These are phyloP conservation scores for Erannis defoliaria DNA, from an alignment of 2,888 invertebrate species.

Conservation along the genomic window DNA sequence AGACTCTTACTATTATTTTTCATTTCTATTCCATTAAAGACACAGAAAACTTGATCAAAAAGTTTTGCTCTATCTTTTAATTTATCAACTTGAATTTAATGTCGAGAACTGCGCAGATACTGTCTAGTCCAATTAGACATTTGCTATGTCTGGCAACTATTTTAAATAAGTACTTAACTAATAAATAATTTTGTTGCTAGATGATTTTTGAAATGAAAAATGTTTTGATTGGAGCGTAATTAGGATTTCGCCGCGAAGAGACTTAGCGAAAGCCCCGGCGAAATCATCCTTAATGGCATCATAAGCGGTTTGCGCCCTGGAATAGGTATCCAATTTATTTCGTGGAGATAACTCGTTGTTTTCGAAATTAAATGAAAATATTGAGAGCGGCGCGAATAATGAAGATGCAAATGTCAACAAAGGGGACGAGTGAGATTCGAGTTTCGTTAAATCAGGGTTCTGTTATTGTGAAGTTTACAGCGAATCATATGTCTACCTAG, in stretches of 20 bases:
- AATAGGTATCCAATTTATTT: constrained; percentile 65
- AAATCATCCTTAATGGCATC: constrained; percentile 64
- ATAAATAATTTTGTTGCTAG: constrained; percentile 8
- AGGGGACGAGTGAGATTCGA: not conserved
- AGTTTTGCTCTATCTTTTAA: not conserved
- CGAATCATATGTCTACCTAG: not conserved
- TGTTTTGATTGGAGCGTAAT: constrained; percentile 59
- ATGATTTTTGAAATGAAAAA: constrained; percentile 52
- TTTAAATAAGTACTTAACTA: constrained; percentile 7
- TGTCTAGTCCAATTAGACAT: not conserved
- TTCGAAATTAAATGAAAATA: constrained; percentile 62
- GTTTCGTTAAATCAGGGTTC: constrained; percentile 2
- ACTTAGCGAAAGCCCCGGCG: constrained; percentile 55
- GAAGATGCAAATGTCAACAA: constrained; percentile 15
- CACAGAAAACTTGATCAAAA: not conserved
- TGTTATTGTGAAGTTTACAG: not conserved
- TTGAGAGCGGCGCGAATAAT: constrained; percentile 42
- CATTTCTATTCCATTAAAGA: not conserved
- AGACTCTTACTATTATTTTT: not conserved
- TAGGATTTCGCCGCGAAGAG: constrained; percentile 54
- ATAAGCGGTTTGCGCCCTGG: constrained; percentile 62
- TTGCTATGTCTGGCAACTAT: constrained; percentile 2
- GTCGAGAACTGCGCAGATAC: not conserved
- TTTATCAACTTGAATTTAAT: not conserved
- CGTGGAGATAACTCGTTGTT: constrained; percentile 62